Evolutionary conservation across 1,140 invertebrate genomes (phyloP).

Genomic region (Philaenus spumarius): DNA sequence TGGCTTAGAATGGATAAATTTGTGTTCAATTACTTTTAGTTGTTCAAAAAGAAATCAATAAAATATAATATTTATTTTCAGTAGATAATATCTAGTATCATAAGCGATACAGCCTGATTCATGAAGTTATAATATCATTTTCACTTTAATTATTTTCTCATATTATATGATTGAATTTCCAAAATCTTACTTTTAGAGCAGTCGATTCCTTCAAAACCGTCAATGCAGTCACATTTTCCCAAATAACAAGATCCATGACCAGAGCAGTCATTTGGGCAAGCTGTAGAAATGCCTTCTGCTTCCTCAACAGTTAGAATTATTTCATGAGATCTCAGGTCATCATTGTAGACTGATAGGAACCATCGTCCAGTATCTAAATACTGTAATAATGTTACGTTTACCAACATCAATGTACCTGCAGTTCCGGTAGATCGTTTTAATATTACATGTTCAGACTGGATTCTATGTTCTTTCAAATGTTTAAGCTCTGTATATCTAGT

Average conservation of each 20-base stretch:
- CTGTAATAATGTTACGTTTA: conserved; percentile 66
- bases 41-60: no score
- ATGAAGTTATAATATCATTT: no score
- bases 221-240: conserved; percentile 92
- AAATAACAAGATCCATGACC: conserved; percentile 91
- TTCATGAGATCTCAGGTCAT: conserved; percentile 75
- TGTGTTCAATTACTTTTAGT: no score
- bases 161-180: background rate
- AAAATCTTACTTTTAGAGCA: conserved; percentile 81
- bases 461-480: no score
- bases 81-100: no score
- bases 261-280: conserved; percentile 90
- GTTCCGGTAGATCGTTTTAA: background rate
- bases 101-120: no score
- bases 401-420: conserved; percentile 1
- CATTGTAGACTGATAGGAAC: conserved; percentile 95
- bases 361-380: conserved; percentile 88
- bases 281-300: conserved; percentile 78
- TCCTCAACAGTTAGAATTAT: conserved; percentile 68
- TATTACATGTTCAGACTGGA: background rate
- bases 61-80: no score
- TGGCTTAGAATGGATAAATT: no score
- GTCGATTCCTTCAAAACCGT: conserved; percentile 85
- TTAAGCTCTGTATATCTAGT: no score
- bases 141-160: no score